Percentiles rank a stretch among this genome's conserved stretches.
Conservation (phyloP, 2,888 invertebrate species). For the Drosophila mulleri region DNA sequence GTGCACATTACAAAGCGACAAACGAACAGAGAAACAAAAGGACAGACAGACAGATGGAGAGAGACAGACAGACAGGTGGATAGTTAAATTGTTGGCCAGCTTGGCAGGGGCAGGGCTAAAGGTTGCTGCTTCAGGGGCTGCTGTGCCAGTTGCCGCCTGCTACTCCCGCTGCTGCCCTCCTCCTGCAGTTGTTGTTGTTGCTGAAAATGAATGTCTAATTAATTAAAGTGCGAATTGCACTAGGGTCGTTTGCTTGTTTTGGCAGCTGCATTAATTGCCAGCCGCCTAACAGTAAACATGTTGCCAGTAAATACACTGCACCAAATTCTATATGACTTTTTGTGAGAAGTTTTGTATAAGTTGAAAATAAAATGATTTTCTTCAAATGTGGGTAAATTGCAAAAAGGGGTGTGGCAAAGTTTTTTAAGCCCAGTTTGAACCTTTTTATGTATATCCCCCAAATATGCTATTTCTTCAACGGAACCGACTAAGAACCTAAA, state of each 20-base stretch:
- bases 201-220: slow-evolving; percentile 79
- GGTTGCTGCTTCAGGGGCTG: slow-evolving; percentile 38
- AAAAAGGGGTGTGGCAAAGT: too few species aligned
- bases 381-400: too few species aligned
- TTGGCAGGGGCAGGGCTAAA: not conserved
- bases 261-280: slow-evolving; percentile 66
- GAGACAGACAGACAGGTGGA: slow-evolving; percentile 17
- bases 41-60: slow-evolving; percentile 7
- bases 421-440: too few species aligned
- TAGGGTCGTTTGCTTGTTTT: slow-evolving; percentile 52
- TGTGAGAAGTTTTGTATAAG: too few species aligned
- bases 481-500: too few species aligned
- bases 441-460: too few species aligned
- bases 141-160: slow-evolving; percentile 26
- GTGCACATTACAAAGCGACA: slow-evolving; percentile 55
- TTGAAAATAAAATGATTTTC: too few species aligned
- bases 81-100: slow-evolving; percentile 22
- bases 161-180: not conserved
- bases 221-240: slow-evolving; percentile 77
- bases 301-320: slow-evolving; percentile 30
- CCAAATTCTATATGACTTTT: not conserved
- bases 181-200: slow-evolving; percentile 16
- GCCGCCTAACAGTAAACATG: slow-evolving; percentile 50
- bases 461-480: too few species aligned
- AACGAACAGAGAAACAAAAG: slow-evolving; percentile 11